A percentile compares a stretch with the other conserved stretches of the same genome.
Conservation (phyloP, 2,113 vertebrate genomes). For the Apeltes quadracus region DNA sequence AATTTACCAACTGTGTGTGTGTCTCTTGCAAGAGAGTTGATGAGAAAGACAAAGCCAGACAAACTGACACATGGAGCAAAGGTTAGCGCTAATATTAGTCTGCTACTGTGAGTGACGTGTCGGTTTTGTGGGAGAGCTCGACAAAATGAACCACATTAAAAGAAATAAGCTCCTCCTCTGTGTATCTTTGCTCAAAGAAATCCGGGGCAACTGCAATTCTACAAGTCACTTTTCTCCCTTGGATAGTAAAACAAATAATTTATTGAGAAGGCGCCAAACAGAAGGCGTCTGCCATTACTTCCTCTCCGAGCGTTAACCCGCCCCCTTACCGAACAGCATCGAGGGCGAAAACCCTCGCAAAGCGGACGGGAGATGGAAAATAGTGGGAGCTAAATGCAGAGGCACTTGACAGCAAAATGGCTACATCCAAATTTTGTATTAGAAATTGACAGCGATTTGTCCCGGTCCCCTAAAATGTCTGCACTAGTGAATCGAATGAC, state of each 20-base stretch:
- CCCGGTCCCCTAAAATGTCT: conserved; percentile 30
- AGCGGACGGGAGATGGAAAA: conserved; percentile 23
- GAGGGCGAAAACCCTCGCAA: conserved; percentile 9
- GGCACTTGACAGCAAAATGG: conserved; percentile 45
- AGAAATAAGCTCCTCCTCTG: not conserved
- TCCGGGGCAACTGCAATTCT: not conserved
- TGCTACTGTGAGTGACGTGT: conserved; percentile 22
- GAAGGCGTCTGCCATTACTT: conserved; percentile 8
- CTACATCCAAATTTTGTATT: conserved; percentile 34
- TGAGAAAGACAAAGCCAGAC: conserved; percentile 9
- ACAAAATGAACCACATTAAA: conserved; percentile 6
- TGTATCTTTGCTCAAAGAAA: not conserved
- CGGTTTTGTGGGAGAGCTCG: conserved; percentile 21
- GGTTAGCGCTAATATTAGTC: conserved; percentile 43
- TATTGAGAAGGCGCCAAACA: not conserved
- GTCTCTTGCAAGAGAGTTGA: not conserved
- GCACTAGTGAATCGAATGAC: conserved; percentile 35
- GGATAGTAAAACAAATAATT: not conserved
- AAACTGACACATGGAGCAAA: conserved; percentile 34
- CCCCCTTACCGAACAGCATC: conserved; percentile 17
- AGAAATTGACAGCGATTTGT: conserved; percentile 44
- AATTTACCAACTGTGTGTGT: conserved; percentile 15
- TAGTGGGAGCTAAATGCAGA: not conserved
- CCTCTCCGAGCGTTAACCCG: conserved; percentile 3
- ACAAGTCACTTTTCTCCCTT: too few species aligned